These are phyloP conservation scores for Rhadina sibilatrix DNA, from an alignment of 2,113 vertebrate genomes.

Conservation along the genomic window DNA sequence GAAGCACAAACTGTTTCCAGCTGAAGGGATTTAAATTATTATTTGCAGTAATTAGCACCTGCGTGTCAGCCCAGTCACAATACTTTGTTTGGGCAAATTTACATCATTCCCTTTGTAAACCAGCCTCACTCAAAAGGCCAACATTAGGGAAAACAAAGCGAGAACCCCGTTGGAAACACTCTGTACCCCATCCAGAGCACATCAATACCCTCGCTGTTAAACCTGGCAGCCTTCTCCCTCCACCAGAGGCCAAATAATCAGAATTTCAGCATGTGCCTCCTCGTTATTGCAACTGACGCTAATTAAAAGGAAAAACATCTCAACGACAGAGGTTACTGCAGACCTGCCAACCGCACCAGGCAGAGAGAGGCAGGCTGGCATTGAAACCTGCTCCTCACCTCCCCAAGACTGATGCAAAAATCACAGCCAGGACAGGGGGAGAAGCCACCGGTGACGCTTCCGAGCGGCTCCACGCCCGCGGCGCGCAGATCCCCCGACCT, in stretches of 20 bases:
- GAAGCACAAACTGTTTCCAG: neutral
- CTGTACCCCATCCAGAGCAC: neutral
- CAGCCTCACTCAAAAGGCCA: conserved; percentile 7
- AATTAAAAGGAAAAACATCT: conserved; percentile 51
- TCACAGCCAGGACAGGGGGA: rapidly evolving
- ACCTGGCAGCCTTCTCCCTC: conserved; percentile 30
- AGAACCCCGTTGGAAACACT: conserved; percentile 16
- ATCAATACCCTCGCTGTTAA: conserved; percentile 17
- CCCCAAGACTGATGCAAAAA: rapidly evolving
- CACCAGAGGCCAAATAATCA: neutral
- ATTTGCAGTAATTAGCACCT: conserved; percentile 29
- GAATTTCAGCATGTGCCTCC: conserved; percentile 26
- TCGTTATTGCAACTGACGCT: neutral
- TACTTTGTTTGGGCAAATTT: neutral
- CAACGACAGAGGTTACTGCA: neutral
- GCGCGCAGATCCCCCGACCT: rapidly evolving
- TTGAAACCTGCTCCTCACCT: neutral
- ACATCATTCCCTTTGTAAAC: neutral
- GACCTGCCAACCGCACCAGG: neutral
- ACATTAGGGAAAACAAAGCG: neutral
- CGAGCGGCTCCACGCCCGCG: rapidly evolving
- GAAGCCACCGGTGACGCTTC: rapidly evolving
- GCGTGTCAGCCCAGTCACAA: neutral
- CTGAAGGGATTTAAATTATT: neutral
- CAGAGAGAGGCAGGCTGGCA: too few relatives aligned